These are phyloP conservation scores for Folsomia candida DNA, from an alignment of 2,888 invertebrate species.

Conservation along the genomic window DNA sequence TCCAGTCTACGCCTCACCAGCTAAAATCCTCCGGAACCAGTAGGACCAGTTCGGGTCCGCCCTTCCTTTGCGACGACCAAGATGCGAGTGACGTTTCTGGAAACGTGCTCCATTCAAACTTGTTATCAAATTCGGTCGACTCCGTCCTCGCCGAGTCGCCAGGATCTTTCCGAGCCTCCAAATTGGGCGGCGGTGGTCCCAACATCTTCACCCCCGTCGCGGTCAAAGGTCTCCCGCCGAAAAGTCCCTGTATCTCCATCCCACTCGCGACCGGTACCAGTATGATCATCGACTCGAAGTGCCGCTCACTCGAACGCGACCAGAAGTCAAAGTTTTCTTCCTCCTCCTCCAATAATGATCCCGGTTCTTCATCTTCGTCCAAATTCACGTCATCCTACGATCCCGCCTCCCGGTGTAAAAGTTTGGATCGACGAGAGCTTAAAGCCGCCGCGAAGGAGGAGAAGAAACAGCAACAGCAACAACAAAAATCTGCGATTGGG, in stretches of 20 bases:
- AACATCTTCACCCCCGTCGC: conserved; percentile 42
- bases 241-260: conserved; percentile 42
- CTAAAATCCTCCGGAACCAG: no score
- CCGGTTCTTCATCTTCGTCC: conserved; percentile 32
- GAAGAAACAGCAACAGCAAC: conserved; percentile 37
- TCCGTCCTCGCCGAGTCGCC: conserved; percentile 45
- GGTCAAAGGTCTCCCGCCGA: conserved; percentile 46
- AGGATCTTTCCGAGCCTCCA: conserved; percentile 24
- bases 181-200: conserved; percentile 23
- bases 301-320: conserved; percentile 47
- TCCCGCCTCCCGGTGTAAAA: conserved; percentile 44
- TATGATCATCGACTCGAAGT: conserved; percentile 34
- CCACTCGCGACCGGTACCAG: no score
- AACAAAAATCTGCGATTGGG: conserved; percentile 43
- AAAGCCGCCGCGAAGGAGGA: conserved; percentile 39
- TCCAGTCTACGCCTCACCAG: no score
- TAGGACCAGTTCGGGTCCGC: conserved; percentile 49
- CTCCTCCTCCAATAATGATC: conserved; percentile 24
- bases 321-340: conserved; percentile 33
- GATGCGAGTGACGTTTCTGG: conserved; percentile 23
- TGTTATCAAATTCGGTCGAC: conserved; percentile 46
- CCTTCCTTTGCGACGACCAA: conserved; percentile 35
- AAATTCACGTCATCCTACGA: conserved; percentile 41
- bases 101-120: conserved; percentile 20
- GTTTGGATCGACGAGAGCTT: conserved; percentile 45